phyloP scores from a whole-genome alignment of 30 jellyfish, hydroid and myxozoan genomes.

The Aurelia sp. region DNA sequence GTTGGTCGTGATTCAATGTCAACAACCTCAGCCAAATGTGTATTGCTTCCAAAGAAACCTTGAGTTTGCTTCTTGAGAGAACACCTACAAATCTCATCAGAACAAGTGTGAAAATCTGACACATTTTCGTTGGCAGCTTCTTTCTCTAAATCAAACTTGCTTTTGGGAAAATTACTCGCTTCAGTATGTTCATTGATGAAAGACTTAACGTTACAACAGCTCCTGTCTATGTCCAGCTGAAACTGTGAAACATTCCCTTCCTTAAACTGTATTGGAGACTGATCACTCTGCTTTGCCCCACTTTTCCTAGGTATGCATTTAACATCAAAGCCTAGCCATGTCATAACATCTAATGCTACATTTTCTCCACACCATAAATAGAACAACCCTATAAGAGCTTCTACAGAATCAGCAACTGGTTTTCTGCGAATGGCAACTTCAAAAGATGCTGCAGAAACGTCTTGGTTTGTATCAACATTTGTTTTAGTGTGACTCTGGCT shows the following conservation, averaged over 20 bases:
- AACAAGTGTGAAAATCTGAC: neutral
- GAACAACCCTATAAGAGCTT: slow-evolving; percentile 56
- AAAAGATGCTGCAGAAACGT: neutral
- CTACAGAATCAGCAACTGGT: slow-evolving; percentile 57
- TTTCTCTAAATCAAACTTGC: neutral
- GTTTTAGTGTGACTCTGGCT: too few relatives aligned
- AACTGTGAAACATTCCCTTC: neutral
- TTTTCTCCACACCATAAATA: slow-evolving; percentile 29
- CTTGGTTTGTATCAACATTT: too few relatives aligned
- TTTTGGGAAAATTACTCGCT: neutral
- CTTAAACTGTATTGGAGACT: neutral
- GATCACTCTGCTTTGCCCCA: too few relatives aligned
- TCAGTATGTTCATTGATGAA: neutral
- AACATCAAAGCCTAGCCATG: slow-evolving; percentile 38
- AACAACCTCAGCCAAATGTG: neutral
- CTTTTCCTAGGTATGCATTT: slow-evolving; percentile 24
- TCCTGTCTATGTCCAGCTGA: neutral
- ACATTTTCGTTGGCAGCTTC: neutral
- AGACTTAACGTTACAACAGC: neutral
- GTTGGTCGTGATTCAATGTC: neutral
- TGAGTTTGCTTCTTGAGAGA: neutral
- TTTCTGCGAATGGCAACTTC: slow-evolving; percentile 31
- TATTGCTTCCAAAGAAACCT: neutral
- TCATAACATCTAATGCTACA: slow-evolving; percentile 36
- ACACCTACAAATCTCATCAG: neutral